A percentile compares a stretch with the other conserved stretches of the same genome.
phyloP scores from a whole-genome alignment of 2,888 invertebrate species.

The Elysia crispata region DNA sequence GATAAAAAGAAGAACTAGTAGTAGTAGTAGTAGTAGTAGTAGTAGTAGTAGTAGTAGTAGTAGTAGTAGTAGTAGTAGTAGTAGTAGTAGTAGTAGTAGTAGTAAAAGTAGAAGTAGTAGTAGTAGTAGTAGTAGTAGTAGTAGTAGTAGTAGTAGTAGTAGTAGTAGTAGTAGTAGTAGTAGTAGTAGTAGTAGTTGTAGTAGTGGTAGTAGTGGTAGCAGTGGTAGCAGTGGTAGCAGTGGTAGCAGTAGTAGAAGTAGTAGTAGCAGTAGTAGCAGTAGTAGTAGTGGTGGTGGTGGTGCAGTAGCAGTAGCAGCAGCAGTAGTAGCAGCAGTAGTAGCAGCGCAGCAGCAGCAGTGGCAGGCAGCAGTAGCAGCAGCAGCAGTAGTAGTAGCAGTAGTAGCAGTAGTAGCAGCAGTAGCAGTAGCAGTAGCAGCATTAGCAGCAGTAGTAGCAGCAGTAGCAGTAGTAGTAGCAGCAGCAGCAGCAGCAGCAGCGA shows the following conservation, averaged over 20 bases:
- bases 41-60: too few relatives aligned
- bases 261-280: neutral
- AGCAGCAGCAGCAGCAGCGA: neutral
- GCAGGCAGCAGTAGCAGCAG: neutral
- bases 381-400: constrained; percentile 10
- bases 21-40: too few relatives aligned
- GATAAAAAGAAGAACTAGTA: too few relatives aligned
- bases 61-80: neutral
- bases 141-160: neutral
- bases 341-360: neutral
- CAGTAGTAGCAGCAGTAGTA: constrained; percentile 10
- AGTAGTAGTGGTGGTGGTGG: too few relatives aligned
- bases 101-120: neutral
- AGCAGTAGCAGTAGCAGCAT: neutral
- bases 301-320: neutral
- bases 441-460: constrained; percentile 5
- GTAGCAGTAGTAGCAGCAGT: constrained; percentile 6
- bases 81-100: neutral
- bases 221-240: neutral
- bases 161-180: neutral
- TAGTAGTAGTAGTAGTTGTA: neutral
- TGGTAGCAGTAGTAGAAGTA: neutral
- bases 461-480: constrained; percentile 10
- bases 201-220: neutral
- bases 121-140: constrained; percentile 3